phyloP scores from a whole-genome alignment of 2,888 invertebrate species.

The Cyclophora albipunctata region DNA sequence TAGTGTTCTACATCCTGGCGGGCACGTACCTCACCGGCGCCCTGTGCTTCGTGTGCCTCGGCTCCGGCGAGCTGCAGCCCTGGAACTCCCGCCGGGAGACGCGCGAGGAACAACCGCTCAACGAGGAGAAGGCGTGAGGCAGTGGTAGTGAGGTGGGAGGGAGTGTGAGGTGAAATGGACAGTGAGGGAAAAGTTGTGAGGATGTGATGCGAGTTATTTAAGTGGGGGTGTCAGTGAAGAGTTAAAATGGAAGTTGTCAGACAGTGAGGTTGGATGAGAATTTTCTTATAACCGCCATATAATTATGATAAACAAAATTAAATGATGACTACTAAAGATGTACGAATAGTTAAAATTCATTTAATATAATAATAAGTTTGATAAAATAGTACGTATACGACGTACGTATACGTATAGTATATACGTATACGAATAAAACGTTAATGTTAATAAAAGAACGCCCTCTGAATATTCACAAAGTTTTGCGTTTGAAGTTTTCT shows the following conservation, averaged over 20 bases:
- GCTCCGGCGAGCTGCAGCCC: conserved; percentile 78
- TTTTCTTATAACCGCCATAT: too few species aligned
- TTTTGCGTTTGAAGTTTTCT: too few species aligned
- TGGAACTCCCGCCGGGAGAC: conserved; percentile 49
- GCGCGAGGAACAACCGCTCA: conserved; percentile 54
- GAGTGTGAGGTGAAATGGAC: background rate
- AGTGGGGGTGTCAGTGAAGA: background rate
- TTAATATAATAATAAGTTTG: too few species aligned
- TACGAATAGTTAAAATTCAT: too few species aligned
- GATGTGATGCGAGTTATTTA: background rate
- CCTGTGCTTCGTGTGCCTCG: conserved; percentile 77
- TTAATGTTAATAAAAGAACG: too few species aligned
- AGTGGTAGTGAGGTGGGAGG: background rate
- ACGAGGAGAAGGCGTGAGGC: conserved; percentile 48
- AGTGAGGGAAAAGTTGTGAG: background rate
- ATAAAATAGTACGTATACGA: too few species aligned
- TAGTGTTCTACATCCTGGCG: conserved; percentile 87
- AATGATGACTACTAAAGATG: too few species aligned
- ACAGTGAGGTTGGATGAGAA: too few species aligned
- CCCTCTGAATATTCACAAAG: too few species aligned
- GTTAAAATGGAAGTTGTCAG: background rate
- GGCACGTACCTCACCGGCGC: conserved; percentile 82
- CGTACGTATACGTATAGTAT: too few species aligned
- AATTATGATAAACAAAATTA: too few species aligned
- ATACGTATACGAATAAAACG: too few species aligned